Conservation (phyloP, 2,888 invertebrate genomes). For the Dicranocentrus wangi region DNA sequence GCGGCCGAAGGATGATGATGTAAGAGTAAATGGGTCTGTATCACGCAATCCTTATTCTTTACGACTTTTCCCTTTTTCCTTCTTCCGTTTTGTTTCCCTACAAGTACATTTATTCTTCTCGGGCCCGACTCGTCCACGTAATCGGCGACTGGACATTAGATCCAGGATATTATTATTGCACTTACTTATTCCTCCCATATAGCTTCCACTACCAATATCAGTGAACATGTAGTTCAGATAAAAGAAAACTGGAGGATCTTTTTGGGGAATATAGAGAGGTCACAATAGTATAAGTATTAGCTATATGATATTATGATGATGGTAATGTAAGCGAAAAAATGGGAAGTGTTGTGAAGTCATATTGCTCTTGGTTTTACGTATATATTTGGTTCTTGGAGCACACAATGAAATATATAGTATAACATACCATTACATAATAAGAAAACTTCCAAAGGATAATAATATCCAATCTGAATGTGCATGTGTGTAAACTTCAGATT, state of each 20-base stretch:
- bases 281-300: too few relatives aligned
- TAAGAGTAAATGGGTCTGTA: slow-evolving; percentile 29
- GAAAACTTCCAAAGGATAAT: not conserved
- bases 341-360: slow-evolving; percentile 26
- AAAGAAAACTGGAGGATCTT: too few relatives aligned
- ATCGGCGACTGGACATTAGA: slow-evolving; percentile 17
- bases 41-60: slow-evolving; percentile 43
- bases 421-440: not conserved
- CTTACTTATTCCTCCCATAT: slow-evolving; percentile 6
- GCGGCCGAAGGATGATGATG: slow-evolving; percentile 25
- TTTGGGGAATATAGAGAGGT: too few relatives aligned
- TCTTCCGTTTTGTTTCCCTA: slow-evolving; percentile 20
- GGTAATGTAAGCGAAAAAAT: slow-evolving; percentile 3
- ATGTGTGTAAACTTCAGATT: slow-evolving; percentile 45
- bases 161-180: slow-evolving; percentile 27
- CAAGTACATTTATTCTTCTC: not conserved
- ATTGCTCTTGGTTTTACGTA: not conserved
- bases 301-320: slow-evolving; percentile 1
- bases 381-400: not conserved
- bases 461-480: too few relatives aligned
- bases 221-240: not conserved
- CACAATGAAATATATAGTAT: not conserved
- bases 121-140: not conserved
- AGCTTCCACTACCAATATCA: not conserved
- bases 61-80: slow-evolving; percentile 20